These are phyloP conservation scores for Diabrotica undecimpunctata DNA, from an alignment of 1,140 invertebrate species.

Conservation along the genomic window DNA sequence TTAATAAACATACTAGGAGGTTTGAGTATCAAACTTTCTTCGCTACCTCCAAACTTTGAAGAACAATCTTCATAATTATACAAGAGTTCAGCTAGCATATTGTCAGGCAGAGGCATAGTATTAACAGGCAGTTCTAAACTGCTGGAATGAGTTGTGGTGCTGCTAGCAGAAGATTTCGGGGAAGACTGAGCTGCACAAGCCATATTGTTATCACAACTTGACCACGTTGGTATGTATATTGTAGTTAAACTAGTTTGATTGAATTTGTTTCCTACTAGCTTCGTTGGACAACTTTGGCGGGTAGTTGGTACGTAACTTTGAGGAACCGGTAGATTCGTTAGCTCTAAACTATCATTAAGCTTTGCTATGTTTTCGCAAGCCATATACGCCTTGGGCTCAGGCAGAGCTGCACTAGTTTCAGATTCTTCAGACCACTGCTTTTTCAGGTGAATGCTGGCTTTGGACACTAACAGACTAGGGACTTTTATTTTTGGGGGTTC, in stretches of 20 bases:
- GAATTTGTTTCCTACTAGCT: conserved; percentile 56
- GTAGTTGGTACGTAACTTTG: conserved; percentile 34
- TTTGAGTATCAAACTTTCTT: conserved; percentile 48
- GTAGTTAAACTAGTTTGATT: conserved; percentile 52
- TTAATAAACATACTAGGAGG: conserved; percentile 54
- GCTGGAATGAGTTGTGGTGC: conserved; percentile 51
- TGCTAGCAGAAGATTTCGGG: conserved; percentile 12
- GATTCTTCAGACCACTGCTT: conserved; percentile 56
- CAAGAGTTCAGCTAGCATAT: conserved; percentile 50
- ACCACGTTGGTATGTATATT: conserved; percentile 54
- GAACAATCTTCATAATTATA: conserved; percentile 47
- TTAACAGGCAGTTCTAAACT: conserved; percentile 52
- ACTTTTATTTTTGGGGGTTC: conserved; percentile 23
- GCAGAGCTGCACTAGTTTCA: conserved; percentile 56
- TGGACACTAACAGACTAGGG: conserved; percentile 48
- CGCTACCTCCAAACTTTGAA: conserved; percentile 37
- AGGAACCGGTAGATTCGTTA: conserved; percentile 28
- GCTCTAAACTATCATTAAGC: conserved; percentile 55
- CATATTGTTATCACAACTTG: conserved; percentile 46
- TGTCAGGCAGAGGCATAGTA: conserved; percentile 49
- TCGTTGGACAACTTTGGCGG: conserved; percentile 50
- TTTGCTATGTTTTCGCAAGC: conserved; percentile 64
- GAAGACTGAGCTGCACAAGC: conserved; percentile 24
- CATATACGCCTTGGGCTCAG: conserved; percentile 50
- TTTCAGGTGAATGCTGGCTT: conserved; percentile 46